Base-by-base conservation (phyloP, 2,888 invertebrate species). In the Tortricodes alternella region DNA sequence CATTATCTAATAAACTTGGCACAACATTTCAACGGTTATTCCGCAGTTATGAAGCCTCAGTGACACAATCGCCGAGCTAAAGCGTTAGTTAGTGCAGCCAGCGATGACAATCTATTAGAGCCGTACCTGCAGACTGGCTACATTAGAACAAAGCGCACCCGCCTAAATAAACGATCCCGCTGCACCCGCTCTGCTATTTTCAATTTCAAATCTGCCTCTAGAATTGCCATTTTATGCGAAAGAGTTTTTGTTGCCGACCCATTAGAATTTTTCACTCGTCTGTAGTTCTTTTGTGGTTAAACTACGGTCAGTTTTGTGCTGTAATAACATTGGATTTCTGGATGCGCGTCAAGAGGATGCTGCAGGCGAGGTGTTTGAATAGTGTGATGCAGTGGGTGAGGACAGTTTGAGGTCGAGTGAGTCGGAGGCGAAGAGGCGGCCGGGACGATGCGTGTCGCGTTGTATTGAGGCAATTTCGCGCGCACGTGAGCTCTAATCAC, bases 171-270 rank as follows among this genome's bases (percentile, higher is more conserved):
- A 80, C 76, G 70, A 66, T 50, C 64, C 63, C 64, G 58, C 61
- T 66, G 72, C 73, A 73, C 67, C 68, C 70, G 68, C 67, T 71
- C 74, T 80, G 74, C 81, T 84, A 79, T 83, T 86, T 87, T 85
- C 83, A 85, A 85, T 86, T 86, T 84, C 77, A 83, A 83, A 83
- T 85, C 84, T 82, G 75, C 77, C 76, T 74, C 73, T 76, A 82
- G 80, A 78, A 78, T 78, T 78, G 74, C 74, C 73, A 75, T 80
- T 81, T 80, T 77, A 76, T 77, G 76, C 75, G 69, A 63, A 80
- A 78, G 76, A 62, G 76, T 81, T 78, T 76, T 78, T 70, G 68
- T 65, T 70, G 66, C 66, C 68, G 68, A 69, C 63, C 76, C 76
- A 73, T 74, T 70, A 66, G 70, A 76, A 74, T 71, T 73, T 69